Percentiles rank a stretch among this genome's conserved stretches.
Evolutionary conservation across 2,888 invertebrate species (phyloP).

Genomic region (Synergus umbraculus): DNA sequence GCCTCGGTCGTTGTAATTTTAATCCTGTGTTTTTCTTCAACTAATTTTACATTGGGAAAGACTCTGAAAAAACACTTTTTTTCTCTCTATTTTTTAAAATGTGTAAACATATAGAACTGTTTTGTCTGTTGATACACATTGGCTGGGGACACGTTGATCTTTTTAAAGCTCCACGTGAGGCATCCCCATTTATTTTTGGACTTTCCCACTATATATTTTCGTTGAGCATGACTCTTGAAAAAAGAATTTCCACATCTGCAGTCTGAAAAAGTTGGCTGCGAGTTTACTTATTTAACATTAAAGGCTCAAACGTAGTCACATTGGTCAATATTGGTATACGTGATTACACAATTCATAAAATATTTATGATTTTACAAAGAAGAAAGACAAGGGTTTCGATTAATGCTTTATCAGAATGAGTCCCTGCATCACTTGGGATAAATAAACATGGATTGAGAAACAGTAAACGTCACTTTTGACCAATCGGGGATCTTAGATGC

Average conservation of each 20-base stretch:
- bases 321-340: neutral
- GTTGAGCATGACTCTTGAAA: neutral
- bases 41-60: neutral
- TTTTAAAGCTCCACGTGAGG: neutral
- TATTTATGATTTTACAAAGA: neutral
- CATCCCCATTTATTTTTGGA: neutral
- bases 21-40: neutral
- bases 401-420: neutral
- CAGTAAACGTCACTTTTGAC: neutral
- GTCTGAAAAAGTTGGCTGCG: neutral
- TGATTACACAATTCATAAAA: neutral
- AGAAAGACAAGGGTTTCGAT: neutral
- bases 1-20: neutral
- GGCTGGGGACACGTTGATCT: neutral
- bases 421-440: neutral
- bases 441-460: slow-evolving; percentile 7
- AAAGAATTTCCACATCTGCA: neutral
- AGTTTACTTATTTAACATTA: neutral
- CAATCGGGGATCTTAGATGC: neutral
- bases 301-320: neutral
- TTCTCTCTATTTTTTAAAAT: neutral
- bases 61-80: neutral
- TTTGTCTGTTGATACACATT: neutral
- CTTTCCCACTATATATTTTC: neutral
- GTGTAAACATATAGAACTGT: neutral